These are phyloP conservation scores for Ammospiza nelsoni DNA, from an alignment of 2,113 vertebrate genomes.

Conservation along the genomic window DNA sequence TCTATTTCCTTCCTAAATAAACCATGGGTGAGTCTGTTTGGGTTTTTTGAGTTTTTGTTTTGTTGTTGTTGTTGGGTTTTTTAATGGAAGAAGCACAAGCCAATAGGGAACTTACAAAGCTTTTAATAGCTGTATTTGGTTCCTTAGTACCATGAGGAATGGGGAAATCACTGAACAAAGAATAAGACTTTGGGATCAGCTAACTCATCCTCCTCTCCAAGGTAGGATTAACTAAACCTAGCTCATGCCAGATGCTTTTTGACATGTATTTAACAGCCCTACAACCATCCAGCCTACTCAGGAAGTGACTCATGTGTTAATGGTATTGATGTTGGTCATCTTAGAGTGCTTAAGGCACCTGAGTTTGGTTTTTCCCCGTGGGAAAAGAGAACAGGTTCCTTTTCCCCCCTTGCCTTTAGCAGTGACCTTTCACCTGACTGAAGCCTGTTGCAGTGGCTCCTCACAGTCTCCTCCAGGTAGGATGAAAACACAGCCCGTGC, in stretches of 20 bases:
- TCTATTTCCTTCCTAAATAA: slow-evolving; percentile 37
- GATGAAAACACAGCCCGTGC: background rate
- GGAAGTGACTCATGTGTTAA: background rate
- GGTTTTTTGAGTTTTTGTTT: background rate
- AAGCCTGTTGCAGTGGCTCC: slow-evolving; percentile 2
- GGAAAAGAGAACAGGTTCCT: background rate
- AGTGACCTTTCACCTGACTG: background rate
- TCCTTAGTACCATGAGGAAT: background rate
- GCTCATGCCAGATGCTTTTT: background rate
- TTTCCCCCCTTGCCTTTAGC: background rate
- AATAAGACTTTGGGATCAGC: background rate
- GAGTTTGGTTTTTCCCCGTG: background rate
- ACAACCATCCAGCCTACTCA: background rate
- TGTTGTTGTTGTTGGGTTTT: background rate
- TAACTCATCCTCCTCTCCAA: background rate
- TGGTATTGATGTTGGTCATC: background rate
- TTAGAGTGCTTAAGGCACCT: background rate
- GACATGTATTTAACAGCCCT: background rate
- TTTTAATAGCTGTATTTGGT: background rate
- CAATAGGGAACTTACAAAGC: background rate
- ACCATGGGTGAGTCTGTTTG: background rate
- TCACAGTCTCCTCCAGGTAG: background rate
- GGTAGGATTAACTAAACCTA: background rate
- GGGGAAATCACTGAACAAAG: background rate
- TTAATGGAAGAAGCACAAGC: background rate